phyloP scores from a whole-genome alignment of 2,113 vertebrate species.

The Brachyistius frenatus region DNA sequence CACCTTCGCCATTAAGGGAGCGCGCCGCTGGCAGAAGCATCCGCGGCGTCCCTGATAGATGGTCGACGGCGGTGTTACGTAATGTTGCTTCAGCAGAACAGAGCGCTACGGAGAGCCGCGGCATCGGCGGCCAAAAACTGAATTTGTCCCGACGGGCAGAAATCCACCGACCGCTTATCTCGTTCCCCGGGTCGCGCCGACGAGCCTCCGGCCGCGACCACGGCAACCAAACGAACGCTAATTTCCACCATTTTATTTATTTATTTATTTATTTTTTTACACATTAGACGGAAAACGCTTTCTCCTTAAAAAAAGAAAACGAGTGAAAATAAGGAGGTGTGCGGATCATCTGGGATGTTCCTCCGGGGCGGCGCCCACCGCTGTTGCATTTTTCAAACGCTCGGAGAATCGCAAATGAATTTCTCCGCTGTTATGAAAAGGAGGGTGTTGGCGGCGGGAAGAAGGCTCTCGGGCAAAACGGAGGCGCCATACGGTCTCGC shows the following conservation, averaged over 20 bases:
- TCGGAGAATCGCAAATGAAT: neutral
- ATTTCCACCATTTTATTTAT: neutral
- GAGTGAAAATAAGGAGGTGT: neutral
- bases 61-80: conserved; percentile 22
- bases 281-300: neutral
- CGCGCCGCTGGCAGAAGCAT: conserved; percentile 51
- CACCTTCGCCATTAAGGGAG: conserved; percentile 56
- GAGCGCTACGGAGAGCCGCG: too few species aligned
- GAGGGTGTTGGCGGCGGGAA: neutral
- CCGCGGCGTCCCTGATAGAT: conserved; percentile 48
- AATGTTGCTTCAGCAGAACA: conserved; percentile 37
- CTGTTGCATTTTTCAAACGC: conserved; percentile 18
- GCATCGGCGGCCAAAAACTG: neutral
- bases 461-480: conserved; percentile 7
- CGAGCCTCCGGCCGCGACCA: neutral
- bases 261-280: too few species aligned
- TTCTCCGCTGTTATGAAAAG: neutral
- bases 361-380: neutral
- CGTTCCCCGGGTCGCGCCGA: neutral
- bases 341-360: neutral
- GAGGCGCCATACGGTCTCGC: neutral
- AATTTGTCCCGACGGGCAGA: neutral
- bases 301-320: neutral
- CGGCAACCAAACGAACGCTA: too few species aligned
- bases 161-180: neutral